Evolutionary conservation across 1,140 invertebrate species (phyloP).

Genomic region (Papilio polytes): DNA sequence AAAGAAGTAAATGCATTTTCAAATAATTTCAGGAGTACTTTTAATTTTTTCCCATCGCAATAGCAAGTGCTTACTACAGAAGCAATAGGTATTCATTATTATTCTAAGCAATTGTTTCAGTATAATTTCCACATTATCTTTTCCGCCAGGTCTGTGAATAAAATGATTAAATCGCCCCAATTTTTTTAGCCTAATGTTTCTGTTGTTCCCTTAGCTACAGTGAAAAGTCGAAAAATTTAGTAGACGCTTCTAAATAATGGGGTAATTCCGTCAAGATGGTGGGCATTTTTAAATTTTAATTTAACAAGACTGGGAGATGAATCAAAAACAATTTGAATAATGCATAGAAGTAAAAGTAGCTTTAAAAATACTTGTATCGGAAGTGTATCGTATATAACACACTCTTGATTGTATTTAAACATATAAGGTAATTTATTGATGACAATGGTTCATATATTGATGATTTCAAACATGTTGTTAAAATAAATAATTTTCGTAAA

Average conservation of each 20-base stretch:
- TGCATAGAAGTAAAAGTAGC: neutral
- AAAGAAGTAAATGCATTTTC: neutral
- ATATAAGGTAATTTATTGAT: neutral
- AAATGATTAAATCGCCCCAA: slow-evolving; percentile 72
- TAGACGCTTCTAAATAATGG: slow-evolving; percentile 53
- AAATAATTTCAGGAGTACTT: neutral
- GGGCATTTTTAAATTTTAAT: slow-evolving; percentile 44
- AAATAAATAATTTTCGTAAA: too few species aligned
- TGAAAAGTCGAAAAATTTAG: slow-evolving; percentile 48
- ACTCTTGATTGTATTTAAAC: neutral
- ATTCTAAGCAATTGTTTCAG: slow-evolving; percentile 68
- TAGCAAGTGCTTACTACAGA: slow-evolving; percentile 51
- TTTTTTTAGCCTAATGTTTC: slow-evolving; percentile 56
- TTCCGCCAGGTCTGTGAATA: slow-evolving; percentile 59
- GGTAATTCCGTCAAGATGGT: slow-evolving; percentile 47
- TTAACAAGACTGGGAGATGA: slow-evolving; percentile 27
- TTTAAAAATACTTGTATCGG: too few species aligned
- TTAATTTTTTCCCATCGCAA: slow-evolving; percentile 43
- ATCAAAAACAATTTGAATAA: slow-evolving; percentile 21
- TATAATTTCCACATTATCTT: slow-evolving; percentile 73
- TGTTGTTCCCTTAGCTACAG: slow-evolving; percentile 45
- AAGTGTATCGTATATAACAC: neutral
- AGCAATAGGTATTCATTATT: slow-evolving; percentile 68
- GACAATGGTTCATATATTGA: too few species aligned
- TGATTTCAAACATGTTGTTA: too few species aligned